phyloP scores from a whole-genome alignment of 2,888 invertebrate genomes.

The Tetranychus piercei region DNA sequence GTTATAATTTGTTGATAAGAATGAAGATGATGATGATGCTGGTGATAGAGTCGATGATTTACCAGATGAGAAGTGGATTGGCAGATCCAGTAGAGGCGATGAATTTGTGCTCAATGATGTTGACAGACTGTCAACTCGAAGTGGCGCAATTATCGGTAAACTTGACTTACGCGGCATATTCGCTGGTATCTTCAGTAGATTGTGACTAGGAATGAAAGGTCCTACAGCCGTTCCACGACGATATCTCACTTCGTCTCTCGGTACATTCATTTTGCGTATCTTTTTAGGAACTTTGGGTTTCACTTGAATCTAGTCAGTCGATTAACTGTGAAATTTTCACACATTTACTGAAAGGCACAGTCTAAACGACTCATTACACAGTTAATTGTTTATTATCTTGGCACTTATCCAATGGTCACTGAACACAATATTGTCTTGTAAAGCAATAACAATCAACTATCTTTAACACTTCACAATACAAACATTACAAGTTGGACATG shows the following conservation, averaged over 20 bases:
- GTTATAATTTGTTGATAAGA: neutral
- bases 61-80: neutral
- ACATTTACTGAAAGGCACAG: no score
- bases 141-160: conserved; percentile 2
- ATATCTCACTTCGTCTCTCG: neutral
- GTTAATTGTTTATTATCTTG: no score
- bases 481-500: no score
- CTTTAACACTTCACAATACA: no score
- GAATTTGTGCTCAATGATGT: neutral
- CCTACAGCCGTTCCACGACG: neutral
- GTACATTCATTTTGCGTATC: neutral
- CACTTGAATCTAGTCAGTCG: no score
- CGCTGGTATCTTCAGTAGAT: neutral
- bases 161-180: neutral
- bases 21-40: neutral
- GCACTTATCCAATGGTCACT: no score
- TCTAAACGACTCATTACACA: no score
- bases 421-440: no score
- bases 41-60: neutral
- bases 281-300: neutral
- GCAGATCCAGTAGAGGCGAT: neutral
- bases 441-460: no score
- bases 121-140: neutral
- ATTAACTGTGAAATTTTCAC: no score
- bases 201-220: neutral